Evolutionary conservation across 1,140 invertebrate genomes (phyloP), one percentile per base, ranked within the genome.

Genomic region (Atta texana): DNA sequence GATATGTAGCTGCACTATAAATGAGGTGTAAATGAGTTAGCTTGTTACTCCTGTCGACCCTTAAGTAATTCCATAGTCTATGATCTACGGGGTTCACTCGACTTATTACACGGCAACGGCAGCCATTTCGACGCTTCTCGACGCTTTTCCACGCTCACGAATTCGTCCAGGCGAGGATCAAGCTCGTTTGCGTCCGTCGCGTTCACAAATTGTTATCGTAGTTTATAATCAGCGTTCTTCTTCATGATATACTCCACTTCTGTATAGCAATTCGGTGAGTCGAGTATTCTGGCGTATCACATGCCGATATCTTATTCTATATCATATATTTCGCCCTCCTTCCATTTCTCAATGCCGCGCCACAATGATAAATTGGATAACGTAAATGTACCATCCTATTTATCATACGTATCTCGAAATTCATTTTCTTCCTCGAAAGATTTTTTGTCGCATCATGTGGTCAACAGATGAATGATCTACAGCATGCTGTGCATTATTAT

Each of bases 211-310:
- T 86, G 59, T 85, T 88, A 85, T 64, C 81, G 51, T 39, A 76
- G 64, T 84, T 66, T 55, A 57, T 84, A 91, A 51, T 84, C 89
- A 74, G 16, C 90, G 69, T 86, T 76, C 77, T 86, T 21, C 57
- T 59, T 91, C 81, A 81, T 89, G 85, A 90, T 69, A 81, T 21
- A 69, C 66, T 24, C 1, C 31, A n/a, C 72, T 86, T 90, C 71
- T 74, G 12, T 78, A 85, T 87, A 72, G 76, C 75, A 80, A 91
- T 88, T 91, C 78, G 91, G 91, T 92, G 77, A 89, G 89, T 90
- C n/a, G 39, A 85, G 84, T 63, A 85, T 88, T 68, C 53, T 81
- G 51, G 68, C 69, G 18, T 81, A 24, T 21, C 44, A 16, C 69
- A 64, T 53, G 71, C 24, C 63, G 53, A 85, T 78, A 85, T 90